Base-by-base conservation (phyloP, 2,113 vertebrate genomes). In the Aldabrachelys gigantea region DNA sequence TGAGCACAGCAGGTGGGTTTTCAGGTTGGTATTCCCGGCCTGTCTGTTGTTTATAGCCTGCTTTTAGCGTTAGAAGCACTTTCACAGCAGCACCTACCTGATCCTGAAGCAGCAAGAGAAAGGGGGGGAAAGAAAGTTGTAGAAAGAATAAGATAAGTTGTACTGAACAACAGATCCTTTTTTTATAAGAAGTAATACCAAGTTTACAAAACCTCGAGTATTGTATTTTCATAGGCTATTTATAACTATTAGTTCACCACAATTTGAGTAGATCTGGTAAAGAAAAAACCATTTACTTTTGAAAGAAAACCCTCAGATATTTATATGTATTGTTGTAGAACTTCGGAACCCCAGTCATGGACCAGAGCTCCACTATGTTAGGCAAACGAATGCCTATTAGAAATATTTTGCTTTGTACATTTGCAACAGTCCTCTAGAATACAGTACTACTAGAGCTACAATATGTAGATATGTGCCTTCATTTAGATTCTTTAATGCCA, bases 11-110 rank as follows among this genome's bases (percentile, higher is more conserved):
- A 69, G 97, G 97, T 75, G 96, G 94, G 96, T 94, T 97, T 86
- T 98, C 98, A 4, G 98, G 98, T 96, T 99, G 99, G 97, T 99
- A 99, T 29, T 99, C 99, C 94, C 99, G 98, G 91, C 98, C 99
- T 2, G 98, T 99, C 86, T 98, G 95, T 93, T 97, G 97, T 97
- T 99, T 99, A 97, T 99, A 99, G 94, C 99, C 98, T 14, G 97
- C 97, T 97, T 99, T 99, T 89, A 99, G 95, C 90, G 97, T 96
- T 92, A 99, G 96, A 96, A 99, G 98, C 91, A 98, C 97, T 97
- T 99, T 98, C 91, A 99, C 98, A 44, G 98, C 98, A 90, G 97
- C 98, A 84, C 98, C 98, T 92, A 99, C 94, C 97, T 99, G 97
- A 89, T 98, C 98, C 98, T 98, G 95, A 94, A 89, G 79, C 47